phyloP scores from a whole-genome alignment of 2,797 vertebrate species.

The Malurus leucopterus region DNA sequence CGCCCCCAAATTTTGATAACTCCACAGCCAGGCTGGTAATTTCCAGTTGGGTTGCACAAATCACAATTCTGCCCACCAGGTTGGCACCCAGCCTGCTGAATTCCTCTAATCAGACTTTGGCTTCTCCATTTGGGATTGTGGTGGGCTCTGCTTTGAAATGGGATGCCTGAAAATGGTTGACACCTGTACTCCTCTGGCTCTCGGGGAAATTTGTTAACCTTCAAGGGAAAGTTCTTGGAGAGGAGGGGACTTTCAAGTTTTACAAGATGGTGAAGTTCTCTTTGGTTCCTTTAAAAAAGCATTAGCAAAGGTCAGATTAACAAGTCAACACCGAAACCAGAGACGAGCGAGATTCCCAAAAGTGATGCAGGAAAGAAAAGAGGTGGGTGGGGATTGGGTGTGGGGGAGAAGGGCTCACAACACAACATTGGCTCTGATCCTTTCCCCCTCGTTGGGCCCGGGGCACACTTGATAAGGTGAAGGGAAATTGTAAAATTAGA shows the following conservation, averaged over 20 bases:
- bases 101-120: conserved; percentile 44
- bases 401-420: conserved; percentile 52
- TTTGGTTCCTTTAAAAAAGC: conserved; percentile 69
- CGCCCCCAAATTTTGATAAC: background rate
- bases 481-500: conserved; percentile 84
- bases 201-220: conserved; percentile 61
- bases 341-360: conserved; percentile 61
- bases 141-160: conserved; percentile 61
- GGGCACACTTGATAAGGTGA: conserved; percentile 76
- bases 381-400: conserved; percentile 53
- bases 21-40: background rate
- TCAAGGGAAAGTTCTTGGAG: conserved; percentile 54
- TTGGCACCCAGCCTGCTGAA: background rate
- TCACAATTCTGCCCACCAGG: background rate
- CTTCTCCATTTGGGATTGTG: conserved; percentile 41
- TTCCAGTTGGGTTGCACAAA: background rate
- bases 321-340: conserved; percentile 72
- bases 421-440: conserved; percentile 63
- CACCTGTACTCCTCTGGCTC: conserved; percentile 60
- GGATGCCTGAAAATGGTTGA: conserved; percentile 62
- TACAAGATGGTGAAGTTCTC: conserved; percentile 52
- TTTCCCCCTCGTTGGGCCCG: conserved; percentile 47
- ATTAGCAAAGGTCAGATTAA: conserved; percentile 76
- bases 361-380: conserved; percentile 59
- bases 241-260: conserved; percentile 51